Percentiles rank a stretch among this genome's conserved stretches.
Evolutionary conservation across 2,113 vertebrate genomes (phyloP).

Genomic region (Herpetotheres cachinnans): DNA sequence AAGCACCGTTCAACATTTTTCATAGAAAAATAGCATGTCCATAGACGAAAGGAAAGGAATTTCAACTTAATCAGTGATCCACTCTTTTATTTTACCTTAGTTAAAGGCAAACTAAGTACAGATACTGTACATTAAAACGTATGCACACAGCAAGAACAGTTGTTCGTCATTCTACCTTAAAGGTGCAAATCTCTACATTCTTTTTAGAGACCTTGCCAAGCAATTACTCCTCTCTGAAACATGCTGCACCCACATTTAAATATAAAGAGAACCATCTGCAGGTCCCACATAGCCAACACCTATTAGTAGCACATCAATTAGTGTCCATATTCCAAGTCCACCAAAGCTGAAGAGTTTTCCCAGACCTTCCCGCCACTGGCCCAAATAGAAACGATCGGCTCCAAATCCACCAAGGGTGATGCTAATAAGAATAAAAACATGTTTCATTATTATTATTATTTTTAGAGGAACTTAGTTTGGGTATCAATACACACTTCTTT

Average conservation of each 20-base stretch:
- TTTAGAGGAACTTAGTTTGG: not conserved
- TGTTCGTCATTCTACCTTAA: not conserved
- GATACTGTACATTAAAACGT: constrained; percentile 80
- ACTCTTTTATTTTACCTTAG: constrained; percentile 76
- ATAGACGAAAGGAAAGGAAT: constrained; percentile 34
- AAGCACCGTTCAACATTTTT: not conserved
- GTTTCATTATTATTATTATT: not conserved
- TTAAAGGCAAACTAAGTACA: constrained; percentile 80
- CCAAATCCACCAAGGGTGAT: constrained; percentile 96
- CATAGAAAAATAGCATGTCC: constrained; percentile 26
- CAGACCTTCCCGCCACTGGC: constrained; percentile 96
- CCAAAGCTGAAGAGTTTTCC: constrained; percentile 99
- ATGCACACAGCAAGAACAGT: not conserved
- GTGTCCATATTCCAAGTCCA: constrained; percentile 95
- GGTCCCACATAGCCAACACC: constrained; percentile 95
- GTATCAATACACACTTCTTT: not conserved
- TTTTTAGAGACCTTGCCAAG: not conserved
- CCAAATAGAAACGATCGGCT: constrained; percentile 96
- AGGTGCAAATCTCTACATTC: not conserved
- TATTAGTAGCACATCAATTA: constrained; percentile 94
- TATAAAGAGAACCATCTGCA: constrained; percentile 95
- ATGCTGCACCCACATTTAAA: constrained; percentile 65
- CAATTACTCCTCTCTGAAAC: not conserved
- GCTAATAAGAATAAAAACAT: constrained; percentile 66
- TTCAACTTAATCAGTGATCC: constrained; percentile 12